Evolutionary conservation across 2,113 vertebrate genomes (phyloP), one percentile per base, ranked within the genome.

Genomic region (Microcebus jonahi): DNA sequence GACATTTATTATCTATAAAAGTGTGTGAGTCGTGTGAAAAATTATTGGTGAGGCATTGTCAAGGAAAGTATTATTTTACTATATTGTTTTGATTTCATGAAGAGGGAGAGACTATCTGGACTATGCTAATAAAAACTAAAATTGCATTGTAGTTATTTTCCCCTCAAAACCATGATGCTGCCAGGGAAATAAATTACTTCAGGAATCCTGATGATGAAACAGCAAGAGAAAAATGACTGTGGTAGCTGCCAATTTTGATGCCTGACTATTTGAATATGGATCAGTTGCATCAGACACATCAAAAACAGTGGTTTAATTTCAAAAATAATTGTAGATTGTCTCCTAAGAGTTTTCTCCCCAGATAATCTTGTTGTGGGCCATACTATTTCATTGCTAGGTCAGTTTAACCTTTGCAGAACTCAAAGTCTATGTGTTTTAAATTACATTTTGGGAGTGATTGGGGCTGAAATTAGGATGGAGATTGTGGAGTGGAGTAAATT

Each of bases 181-280:
- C 75, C 95, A 96, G 36, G 39, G 70, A 93, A 95, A 94, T 91
- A 97, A 96, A 95, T 87, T 39, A 87, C 75, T 84, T 93, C 25
- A 76, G 57, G 50, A 91, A 82, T 94, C 53, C 20, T 76, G 36
- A 89, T 92, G 50, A 95, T 92, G 70, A 79, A 93, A 65, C 29
- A 88, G 48, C n/a, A 89, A 95, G 88, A 94, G 50, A 83, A 92
- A 90, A 90, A 79, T 92, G 48, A 86, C 70, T 27, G 2, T 25
- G 65, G 50, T 59, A 87, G 36, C 7, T 3, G 23, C 4, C 82
- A 55, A 82, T 90, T 95, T 88, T 81, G 61, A 84, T 75, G 63
- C 8, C 63, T 85, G 85, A 68, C 53, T 67, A 91, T 55, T 95
- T 31, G 90, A 88, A 88, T 81, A 76, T 14, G 36, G 25, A 93